Evolutionary conservation across 2,888 invertebrate genomes (phyloP).

Genomic region (Pterobdella sp.): DNA sequence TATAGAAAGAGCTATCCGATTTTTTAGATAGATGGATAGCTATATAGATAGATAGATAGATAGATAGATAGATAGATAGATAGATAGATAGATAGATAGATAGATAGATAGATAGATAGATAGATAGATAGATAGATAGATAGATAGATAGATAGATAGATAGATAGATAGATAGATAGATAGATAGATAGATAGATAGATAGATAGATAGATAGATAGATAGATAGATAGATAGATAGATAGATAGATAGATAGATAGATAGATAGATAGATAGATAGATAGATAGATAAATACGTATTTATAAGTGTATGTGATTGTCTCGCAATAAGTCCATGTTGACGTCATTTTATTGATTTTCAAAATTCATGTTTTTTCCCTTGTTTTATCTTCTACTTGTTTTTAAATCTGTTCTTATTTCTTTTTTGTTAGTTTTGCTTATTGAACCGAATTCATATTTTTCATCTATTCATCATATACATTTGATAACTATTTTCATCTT

Average conservation of each 20-base stretch:
- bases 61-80: constrained; percentile 22
- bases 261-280: constrained; percentile 22
- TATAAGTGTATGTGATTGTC: too few species aligned
- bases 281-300: too few species aligned
- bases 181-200: constrained; percentile 22
- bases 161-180: constrained; percentile 22
- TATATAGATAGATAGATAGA: too few species aligned
- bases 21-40: constrained; percentile 18
- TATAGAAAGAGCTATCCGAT: background rate
- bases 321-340: too few species aligned
- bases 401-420: too few species aligned
- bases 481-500: too few species aligned
- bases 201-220: constrained; percentile 22
- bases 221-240: constrained; percentile 22
- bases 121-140: constrained; percentile 22
- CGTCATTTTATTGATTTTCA: too few species aligned
- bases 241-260: constrained; percentile 22
- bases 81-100: constrained; percentile 22
- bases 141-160: constrained; percentile 22
- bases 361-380: too few species aligned
- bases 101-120: constrained; percentile 22
- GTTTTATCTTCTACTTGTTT: too few species aligned
- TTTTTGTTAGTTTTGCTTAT: too few species aligned
- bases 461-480: too few species aligned
- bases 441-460: too few species aligned